A percentile compares a stretch with the other conserved stretches of the same genome.
Evolutionary conservation across 1,140 invertebrate genomes (phyloP).

Genomic region (Achroia grisella): DNA sequence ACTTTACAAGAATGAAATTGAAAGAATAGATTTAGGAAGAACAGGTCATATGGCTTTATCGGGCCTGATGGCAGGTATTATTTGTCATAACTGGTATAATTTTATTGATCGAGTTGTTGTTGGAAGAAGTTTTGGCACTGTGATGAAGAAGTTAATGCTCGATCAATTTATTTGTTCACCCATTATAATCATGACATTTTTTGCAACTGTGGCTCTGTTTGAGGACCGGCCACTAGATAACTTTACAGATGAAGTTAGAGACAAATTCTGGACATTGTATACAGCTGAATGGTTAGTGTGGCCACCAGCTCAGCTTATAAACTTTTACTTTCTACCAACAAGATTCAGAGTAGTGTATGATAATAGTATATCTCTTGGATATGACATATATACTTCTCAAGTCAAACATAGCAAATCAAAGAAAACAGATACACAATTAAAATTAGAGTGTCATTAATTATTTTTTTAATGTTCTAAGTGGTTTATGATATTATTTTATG

Average conservation of each 20-base stretch:
- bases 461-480: too few species aligned
- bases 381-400: constrained; percentile 92
- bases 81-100: constrained; percentile 85
- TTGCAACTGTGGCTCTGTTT: constrained; percentile 82
- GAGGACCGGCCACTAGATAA: constrained; percentile 77
- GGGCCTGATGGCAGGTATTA: constrained; percentile 82
- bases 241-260: constrained; percentile 79
- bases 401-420: constrained; percentile 77
- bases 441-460: too few species aligned
- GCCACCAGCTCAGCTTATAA: constrained; percentile 81
- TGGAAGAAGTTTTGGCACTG: constrained; percentile 78
- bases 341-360: constrained; percentile 90
- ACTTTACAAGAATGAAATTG: constrained; percentile 75
- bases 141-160: constrained; percentile 87
- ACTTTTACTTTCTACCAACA: constrained; percentile 89
- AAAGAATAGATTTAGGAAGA: constrained; percentile 77
- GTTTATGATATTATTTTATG: too few species aligned
- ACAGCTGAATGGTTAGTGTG: constrained; percentile 85
- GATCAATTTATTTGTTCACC: constrained; percentile 93
- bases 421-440: too few species aligned
- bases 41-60: constrained; percentile 85
- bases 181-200: constrained; percentile 85
- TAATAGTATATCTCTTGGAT: constrained; percentile 89
- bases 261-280: constrained; percentile 86
- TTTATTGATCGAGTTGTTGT: constrained; percentile 78